Evolutionary conservation across 1,140 invertebrate species (phyloP), one percentile per base, ranked within the genome.

Genomic region (Dysdera silvatica): DNA sequence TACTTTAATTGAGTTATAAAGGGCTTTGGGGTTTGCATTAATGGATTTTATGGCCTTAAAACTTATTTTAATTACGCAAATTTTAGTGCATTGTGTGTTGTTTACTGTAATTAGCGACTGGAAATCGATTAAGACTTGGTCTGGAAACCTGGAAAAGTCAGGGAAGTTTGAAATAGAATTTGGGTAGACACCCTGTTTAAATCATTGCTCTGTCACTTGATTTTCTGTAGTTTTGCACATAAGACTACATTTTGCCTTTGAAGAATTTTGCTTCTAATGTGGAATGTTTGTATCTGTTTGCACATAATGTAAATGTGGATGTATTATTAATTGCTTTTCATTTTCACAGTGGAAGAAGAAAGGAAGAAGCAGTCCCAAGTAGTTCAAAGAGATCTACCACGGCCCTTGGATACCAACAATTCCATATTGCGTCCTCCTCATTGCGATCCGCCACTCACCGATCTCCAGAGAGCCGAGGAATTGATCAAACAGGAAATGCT

Each of bases 401-500:
- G 94, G 41, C 95, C 96, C 4, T 76, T 80, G 3, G 91, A 96
- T 67, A 83, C 91, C 0, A 96, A 95, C 76, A 82, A 83, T 49
- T 82, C 85, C 65, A 86, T 95, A 48, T 76, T 94, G 37, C 78
- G 90, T 60, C 86, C 88, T 26, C 76, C 81, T 12, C 82, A 81
- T 48, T 59, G 45, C 66, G 85, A 86, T 66, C 80, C 86, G 29
- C 82, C 84, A 26, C 80, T 95, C 4, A 89, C 84, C n/a, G 88
- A 93, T 68, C 80, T 95, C 43, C 91, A 94, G 75, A 89, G 80
- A 82, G 93, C 95, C 23, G 95, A 98, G 79, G 94, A 99, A 78
- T 73, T 98, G 28, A 95, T 99, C 49, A 98, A 98, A 78, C 81
- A 85, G 62, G 96, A 99, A 80, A 98, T 99, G 92, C 81, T 96